A percentile compares a stretch with the other conserved stretches of the same genome.
These are phyloP conservation scores for Deroptyus accipitrinus DNA, from an alignment of 2,113 vertebrate genomes.

Conservation along the genomic window DNA sequence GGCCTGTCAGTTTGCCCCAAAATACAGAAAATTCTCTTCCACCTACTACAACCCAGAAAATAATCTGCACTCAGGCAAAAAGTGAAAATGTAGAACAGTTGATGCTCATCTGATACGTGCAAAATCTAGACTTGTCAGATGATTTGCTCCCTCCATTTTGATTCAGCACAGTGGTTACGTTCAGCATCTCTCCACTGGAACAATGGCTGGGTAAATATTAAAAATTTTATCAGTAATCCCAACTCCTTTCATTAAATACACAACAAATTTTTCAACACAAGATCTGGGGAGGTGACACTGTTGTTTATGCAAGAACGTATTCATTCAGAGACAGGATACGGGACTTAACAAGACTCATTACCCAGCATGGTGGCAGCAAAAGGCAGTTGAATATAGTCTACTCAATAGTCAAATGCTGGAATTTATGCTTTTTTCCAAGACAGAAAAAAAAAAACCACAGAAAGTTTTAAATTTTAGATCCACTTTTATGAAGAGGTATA, in stretches of 20 bases:
- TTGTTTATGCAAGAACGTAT: not conserved
- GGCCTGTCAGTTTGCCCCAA: not conserved
- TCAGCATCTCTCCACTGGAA: not conserved
- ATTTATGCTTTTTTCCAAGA: not conserved
- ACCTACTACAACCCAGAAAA: not conserved
- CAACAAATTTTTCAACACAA: not conserved
- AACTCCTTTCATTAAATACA: not conserved
- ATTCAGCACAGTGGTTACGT: not conserved
- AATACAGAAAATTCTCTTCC: not conserved
- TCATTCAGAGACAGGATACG: not conserved
- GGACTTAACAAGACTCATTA: not conserved
- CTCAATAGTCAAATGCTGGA: not conserved
- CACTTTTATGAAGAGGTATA: not conserved
- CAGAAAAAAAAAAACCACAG: not conserved
- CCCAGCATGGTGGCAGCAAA: not conserved
- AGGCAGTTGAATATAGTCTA: not conserved
- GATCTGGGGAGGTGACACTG: not conserved
- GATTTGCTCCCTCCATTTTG: not conserved
- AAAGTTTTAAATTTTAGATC: not conserved
- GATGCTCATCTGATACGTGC: not conserved
- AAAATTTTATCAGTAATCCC: not conserved
- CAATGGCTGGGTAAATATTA: not conserved
- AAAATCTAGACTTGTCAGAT: not conserved
- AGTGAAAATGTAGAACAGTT: not conserved
- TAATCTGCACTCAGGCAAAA: not conserved